These are phyloP conservation scores for Drosophila anceps DNA, from an alignment of 2,888 invertebrate genomes.

Conservation along the genomic window DNA sequence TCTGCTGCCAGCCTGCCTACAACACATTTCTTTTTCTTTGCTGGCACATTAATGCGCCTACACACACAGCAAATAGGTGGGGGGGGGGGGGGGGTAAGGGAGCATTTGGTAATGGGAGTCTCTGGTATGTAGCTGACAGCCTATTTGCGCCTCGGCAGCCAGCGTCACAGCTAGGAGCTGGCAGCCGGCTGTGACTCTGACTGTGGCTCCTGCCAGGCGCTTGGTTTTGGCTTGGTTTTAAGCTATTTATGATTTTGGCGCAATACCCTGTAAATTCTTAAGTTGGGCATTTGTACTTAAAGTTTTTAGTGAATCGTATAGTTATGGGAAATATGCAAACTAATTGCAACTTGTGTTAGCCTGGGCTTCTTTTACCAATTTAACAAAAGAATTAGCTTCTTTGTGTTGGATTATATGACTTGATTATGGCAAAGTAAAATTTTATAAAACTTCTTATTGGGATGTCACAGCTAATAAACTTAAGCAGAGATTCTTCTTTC, in stretches of 20 bases:
- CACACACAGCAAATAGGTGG: conserved; percentile 46
- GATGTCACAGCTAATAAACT: no score
- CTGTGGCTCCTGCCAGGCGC: conserved; percentile 72
- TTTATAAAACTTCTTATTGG: no score
- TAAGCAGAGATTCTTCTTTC: no score
- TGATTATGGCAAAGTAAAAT: no score
- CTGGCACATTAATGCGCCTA: conserved; percentile 75
- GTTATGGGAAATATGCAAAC: neutral
- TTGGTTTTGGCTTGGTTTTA: conserved; percentile 51
- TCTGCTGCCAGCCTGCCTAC: conserved; percentile 24
- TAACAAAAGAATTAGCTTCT: no score
- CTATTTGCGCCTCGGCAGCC: conserved; percentile 70
- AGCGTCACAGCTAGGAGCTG: conserved; percentile 32
- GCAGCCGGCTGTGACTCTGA: conserved; percentile 48
- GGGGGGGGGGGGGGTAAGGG: neutral
- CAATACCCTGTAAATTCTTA: conserved; percentile 25
- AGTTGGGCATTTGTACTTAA: neutral
- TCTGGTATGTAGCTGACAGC: conserved; percentile 67
- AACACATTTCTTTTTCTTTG: conserved; percentile 55
- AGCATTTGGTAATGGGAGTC: conserved; percentile 12
- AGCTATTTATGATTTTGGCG: conserved; percentile 77
- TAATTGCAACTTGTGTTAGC: neutral
- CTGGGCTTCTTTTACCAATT: neutral
- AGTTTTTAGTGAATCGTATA: neutral
- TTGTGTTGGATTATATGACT: no score